Evolutionary conservation across 2,888 invertebrate species (phyloP), one percentile per base, ranked within the genome.

Genomic region (Limnephilus rhombicus): DNA sequence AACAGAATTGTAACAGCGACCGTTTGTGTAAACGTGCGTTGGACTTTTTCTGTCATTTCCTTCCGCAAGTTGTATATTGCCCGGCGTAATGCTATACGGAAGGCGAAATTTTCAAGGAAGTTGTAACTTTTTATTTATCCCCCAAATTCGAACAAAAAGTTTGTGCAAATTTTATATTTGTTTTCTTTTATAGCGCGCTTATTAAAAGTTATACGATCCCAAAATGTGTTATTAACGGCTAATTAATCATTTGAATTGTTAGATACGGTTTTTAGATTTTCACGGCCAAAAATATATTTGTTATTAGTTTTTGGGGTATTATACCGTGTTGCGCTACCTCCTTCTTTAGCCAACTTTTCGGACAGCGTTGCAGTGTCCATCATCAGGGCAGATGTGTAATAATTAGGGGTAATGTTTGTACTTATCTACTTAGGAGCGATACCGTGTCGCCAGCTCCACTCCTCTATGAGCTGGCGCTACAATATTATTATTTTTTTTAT

Each of bases 61-160:
- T 85, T 53, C 80, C 68, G 68, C 80, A 37, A 85, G 83, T 90
- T 85, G 82, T 81, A 91, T 91, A 87, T 91, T 86, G 41, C 81
- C 45, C 53, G 31, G 15, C 87, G 80, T 91, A 87, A 91, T 87
- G 87, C 49, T 87, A 82, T 88, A 81, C 81, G 91, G 91, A 87
- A 91, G 49, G 80, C n/a, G 49, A 80, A 29, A 49, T 87, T 86
- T 83, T 37, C 86, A n/a, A 87, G 91, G 87, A 91, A 91, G 91
- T 88, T 91, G 87, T 91, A 45, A 87, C 87, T 88, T 18, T 91
- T 88, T 91, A 91, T 91, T 86, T 91, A 91, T 91, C 45, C 87
- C 80, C 87, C 81, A 80, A 91, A 87, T 86, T 87, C 53, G 37
- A 83, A 85, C 80, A 41, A 87, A 91, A 68, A 91, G 31, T 88